phyloP scores from a whole-genome alignment of 2,113 vertebrate genomes.

The Oriolus oriolus region DNA sequence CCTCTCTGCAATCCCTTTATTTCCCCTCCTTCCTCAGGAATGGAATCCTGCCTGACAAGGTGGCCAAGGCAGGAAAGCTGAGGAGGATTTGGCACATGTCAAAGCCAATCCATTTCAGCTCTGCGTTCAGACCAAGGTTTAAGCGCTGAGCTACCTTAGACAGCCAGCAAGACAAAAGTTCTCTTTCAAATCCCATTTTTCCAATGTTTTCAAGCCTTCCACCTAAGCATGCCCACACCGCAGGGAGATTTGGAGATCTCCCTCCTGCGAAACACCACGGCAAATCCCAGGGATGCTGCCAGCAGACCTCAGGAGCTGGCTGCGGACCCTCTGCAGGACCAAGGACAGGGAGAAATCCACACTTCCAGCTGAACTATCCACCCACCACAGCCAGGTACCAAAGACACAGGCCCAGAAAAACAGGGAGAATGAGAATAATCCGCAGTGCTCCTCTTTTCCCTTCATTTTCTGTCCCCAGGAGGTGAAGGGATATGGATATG shows the following conservation, averaged over 20 bases:
- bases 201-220: neutral
- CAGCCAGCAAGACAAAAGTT: neutral
- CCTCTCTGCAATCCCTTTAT: neutral
- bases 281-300: neutral
- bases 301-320: neutral
- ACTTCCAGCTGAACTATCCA: neutral
- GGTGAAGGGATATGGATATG: accelerated
- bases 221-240: neutral
- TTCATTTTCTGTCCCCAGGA: neutral
- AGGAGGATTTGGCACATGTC: neutral
- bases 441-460: neutral
- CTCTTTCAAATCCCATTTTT: neutral
- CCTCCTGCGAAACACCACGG: neutral
- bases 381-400: accelerated
- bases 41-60: neutral
- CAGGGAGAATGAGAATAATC: accelerated
- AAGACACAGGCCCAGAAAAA: neutral
- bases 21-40: neutral
- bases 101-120: neutral
- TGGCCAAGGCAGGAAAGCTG: neutral
- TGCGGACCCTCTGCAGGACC: neutral
- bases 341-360: conserved; percentile 24
- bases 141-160: neutral
- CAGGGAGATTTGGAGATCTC: neutral
- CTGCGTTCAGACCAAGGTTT: neutral